Base-by-base conservation (phyloP, 2,797 vertebrate genomes). In the Coreius guichenoti region DNA sequence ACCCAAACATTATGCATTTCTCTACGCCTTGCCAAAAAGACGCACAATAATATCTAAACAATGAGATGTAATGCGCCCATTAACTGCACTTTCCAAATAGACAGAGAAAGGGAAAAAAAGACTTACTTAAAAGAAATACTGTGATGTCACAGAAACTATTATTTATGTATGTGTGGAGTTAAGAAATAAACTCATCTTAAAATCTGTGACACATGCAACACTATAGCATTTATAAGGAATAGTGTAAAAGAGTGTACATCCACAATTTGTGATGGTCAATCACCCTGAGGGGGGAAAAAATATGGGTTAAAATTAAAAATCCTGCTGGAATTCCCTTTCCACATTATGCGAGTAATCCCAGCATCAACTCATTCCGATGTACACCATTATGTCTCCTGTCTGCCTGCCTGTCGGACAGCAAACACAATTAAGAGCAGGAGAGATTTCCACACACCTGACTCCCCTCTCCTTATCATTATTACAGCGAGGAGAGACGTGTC, bases 41-140 rank as follows among this genome's bases (percentile, higher is more conserved):
- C 69, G 75, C 43, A n/a, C 86, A 91, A 87, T 90, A 91, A 92
- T 89, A 83, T 86, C 82, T 85, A 92, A 91, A 92, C 90, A 91
- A 90, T 90, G 89, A 75, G 88, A 91, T 92, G 91, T 91, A 90
- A 87, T 92, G 91, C 91, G 85, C 90, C 87, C 86, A 87, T 92
- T 89, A 86, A 83, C 49, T 78, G 65, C 8, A 74, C 81, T 81
- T 86, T 89, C 63, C 31, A 54, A 61, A 47, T n/a, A 79, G 81
- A 81, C 36, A 47, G 61, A 63, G 17, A n/a, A 43, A 39, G 82
- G 43, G 4, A 85, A 89, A 43, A 87, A 70, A 56, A 31, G 85
- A 87, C 78, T 89, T 84, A 80, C 67, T 87, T 87, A 86, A 92
- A 82, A 86, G 81, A 89, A 81, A 86, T 67, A 91, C 90, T 77